These are phyloP conservation scores for Drosophila pegasa DNA, from an alignment of 2,888 invertebrate genomes.

Conservation along the genomic window DNA sequence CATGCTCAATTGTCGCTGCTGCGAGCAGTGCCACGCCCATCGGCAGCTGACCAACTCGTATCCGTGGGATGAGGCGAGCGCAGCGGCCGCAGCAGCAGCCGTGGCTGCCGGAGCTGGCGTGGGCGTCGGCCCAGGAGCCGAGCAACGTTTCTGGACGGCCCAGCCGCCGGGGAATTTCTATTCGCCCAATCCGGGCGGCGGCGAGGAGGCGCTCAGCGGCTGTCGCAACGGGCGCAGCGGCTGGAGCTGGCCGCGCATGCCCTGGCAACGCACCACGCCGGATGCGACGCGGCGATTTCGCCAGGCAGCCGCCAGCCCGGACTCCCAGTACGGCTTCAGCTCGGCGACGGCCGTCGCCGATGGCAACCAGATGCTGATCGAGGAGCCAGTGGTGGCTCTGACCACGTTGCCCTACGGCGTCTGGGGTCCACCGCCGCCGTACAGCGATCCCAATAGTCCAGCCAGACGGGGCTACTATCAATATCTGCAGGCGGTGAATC, in stretches of 20 bases:
- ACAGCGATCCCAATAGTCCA: constrained; percentile 92
- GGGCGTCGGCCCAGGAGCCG: constrained; percentile 45
- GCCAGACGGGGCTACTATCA: constrained; percentile 86
- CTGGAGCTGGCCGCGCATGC: constrained; percentile 90
- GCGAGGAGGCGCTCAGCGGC: constrained; percentile 75
- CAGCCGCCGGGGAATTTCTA: constrained; percentile 91
- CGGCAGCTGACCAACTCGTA: constrained; percentile 87
- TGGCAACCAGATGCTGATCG: constrained; percentile 73
- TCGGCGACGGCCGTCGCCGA: constrained; percentile 76
- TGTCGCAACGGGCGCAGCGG: constrained; percentile 83
- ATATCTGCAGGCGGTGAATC: constrained; percentile 75
- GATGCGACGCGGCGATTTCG: constrained; percentile 85
- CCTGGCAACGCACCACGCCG: constrained; percentile 88
- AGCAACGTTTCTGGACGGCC: constrained; percentile 86
- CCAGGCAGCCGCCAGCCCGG: constrained; percentile 90
- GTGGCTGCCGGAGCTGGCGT: constrained; percentile 76
- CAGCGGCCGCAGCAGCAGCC: constrained; percentile 84
- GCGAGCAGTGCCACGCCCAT: constrained; percentile 88
- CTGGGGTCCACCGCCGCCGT: constrained; percentile 96
- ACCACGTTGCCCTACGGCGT: constrained; percentile 87
- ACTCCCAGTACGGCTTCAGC: constrained; percentile 93
- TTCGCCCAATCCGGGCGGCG: constrained; percentile 92
- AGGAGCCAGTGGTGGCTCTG: constrained; percentile 64
- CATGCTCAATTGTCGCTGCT: constrained; percentile 87
- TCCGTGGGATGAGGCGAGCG: constrained; percentile 86